Evolutionary conservation across 2,797 vertebrate species (phyloP).

Genomic region (Hylomyscus alleni): DNA sequence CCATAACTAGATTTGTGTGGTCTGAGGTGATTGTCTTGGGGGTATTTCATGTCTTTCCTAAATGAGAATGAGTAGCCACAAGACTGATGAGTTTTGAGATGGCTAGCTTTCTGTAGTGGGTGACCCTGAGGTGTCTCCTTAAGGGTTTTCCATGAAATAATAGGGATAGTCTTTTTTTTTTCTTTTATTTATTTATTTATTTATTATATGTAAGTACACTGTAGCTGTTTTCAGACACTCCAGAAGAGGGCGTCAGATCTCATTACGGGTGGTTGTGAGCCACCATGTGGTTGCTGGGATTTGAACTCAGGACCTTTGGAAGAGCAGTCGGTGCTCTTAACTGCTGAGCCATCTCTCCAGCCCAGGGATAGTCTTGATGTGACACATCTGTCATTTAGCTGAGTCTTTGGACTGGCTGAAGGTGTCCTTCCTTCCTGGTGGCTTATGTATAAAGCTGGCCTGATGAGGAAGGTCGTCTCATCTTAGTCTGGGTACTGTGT

Average conservation of each 20-base stretch:
- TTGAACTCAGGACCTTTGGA: too few species aligned
- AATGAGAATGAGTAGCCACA: neutral
- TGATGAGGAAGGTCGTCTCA: neutral
- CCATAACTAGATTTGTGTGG: neutral
- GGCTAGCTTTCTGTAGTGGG: neutral
- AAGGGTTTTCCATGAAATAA: constrained; percentile 45
- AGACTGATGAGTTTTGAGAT: constrained; percentile 45
- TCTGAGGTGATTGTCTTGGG: neutral
- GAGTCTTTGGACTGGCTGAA: constrained; percentile 25
- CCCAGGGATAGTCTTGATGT: neutral
- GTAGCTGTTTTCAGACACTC: too few species aligned
- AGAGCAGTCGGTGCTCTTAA: too few species aligned
- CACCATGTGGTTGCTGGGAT: too few species aligned
- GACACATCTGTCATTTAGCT: constrained; percentile 11
- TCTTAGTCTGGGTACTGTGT: constrained; percentile 16
- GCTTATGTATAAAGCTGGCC: constrained; percentile 53
- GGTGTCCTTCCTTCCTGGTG: neutral
- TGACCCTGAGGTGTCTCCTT: neutral
- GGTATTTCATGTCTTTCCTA: constrained; percentile 9
- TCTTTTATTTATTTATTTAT: too few species aligned
- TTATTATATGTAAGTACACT: too few species aligned
- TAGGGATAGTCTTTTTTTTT: constrained; percentile 12
- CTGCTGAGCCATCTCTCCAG: too few species aligned
- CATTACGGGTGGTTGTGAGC: too few species aligned
- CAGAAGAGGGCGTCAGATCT: too few species aligned